Evolutionary conservation across 2,113 vertebrate species (phyloP).

Genomic region (Eonycteris spelaea): DNA sequence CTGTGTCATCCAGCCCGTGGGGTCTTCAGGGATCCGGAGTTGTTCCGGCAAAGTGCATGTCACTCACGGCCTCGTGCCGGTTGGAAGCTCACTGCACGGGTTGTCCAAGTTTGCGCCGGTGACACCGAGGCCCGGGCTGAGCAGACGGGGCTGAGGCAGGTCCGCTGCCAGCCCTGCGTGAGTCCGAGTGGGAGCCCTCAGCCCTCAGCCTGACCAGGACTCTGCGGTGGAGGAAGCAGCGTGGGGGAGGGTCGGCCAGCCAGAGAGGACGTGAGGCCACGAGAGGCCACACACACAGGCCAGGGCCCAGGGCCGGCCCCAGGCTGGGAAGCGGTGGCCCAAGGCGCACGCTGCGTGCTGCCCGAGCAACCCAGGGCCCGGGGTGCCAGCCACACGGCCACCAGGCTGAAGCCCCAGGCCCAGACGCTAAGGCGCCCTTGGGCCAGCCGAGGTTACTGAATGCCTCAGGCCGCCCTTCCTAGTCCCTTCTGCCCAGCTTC

Average conservation of each 20-base stretch:
- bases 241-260: background rate
- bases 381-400: background rate
- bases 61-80: accelerated
- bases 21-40: background rate
- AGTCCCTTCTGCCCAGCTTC: background rate
- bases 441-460: accelerated
- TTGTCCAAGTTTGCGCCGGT: accelerated
- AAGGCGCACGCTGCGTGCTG: background rate
- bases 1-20: accelerated
- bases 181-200: background rate
- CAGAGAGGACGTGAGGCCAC: no score
- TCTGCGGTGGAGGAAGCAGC: background rate
- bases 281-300: background rate
- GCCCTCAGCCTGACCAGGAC: accelerated
- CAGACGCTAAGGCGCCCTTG: accelerated
- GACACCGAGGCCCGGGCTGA: background rate
- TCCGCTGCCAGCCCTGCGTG: accelerated
- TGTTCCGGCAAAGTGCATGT: background rate
- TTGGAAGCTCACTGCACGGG: accelerated
- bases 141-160: background rate
- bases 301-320: accelerated
- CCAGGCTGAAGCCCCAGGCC: background rate
- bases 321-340: accelerated
- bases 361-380: background rate
- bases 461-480: background rate